Base-by-base conservation (phyloP, 2,888 invertebrate genomes). In the Morpho achilles region DNA sequence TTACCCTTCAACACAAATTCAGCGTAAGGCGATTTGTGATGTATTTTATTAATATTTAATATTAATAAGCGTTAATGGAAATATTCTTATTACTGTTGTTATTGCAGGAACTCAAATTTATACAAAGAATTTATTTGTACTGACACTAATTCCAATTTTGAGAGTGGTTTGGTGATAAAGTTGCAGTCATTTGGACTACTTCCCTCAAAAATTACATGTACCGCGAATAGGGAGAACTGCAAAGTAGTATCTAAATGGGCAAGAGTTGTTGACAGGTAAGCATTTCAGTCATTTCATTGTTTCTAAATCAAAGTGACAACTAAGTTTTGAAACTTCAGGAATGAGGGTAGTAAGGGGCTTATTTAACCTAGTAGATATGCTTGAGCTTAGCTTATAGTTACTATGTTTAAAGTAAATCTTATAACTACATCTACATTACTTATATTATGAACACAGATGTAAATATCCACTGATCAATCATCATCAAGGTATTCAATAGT, bases 191-290 rank as follows among this genome's bases (percentile, higher is more conserved):
- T 81, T 71, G 85, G 84, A 7, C 68, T 90, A 46, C 62, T 90
- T 9, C 82, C 79, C 0, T 71, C 64, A 50, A 66, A 48, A 48
- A 51, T 85, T 0, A 72, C 70, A 52, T 90, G 90, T 64, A 74
- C 76, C 0, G 66, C 74, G 32, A 73, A 72, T 40, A 72, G 70
- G 52, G 72, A 80, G 10, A 75, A 76, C 8, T 88, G 89, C 60
- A 75, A 74, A 57, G 71, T 87, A 44, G 64, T 76, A 7, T 78
- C 77, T 59, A 84, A 73, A 75, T 58, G 73, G 44, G 87, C 85
- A 7, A 75, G 88, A 70, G 89, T 89, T 9, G 74, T 86, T 62
- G 88, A 89, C 65, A 82, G 82, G 89, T 87, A 68, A 44, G 7
- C 67, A 64, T 56, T 60, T 10, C 49, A 23, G 9, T 32, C 22